Evolutionary conservation across 2,888 invertebrate species (phyloP).

Genomic region (Lissonota sp.): DNA sequence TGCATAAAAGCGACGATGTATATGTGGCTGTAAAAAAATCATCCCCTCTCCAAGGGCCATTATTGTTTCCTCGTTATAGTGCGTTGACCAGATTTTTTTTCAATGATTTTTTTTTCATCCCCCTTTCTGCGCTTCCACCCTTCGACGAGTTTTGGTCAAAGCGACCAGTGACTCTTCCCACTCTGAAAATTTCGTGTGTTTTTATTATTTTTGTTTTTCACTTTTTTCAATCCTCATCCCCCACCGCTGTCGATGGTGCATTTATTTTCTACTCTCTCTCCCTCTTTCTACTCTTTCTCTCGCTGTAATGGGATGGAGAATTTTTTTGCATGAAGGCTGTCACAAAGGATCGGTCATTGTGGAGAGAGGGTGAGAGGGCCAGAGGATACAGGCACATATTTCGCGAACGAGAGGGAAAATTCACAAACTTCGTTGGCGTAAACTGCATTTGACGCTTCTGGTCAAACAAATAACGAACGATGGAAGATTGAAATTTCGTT

Average conservation of each 20-base stretch:
- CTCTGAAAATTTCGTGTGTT: slow-evolving; percentile 15
- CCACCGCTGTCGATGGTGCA: neutral
- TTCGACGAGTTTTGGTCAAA: slow-evolving; percentile 44
- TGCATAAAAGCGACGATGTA: neutral
- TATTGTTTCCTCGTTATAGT: slow-evolving; percentile 60
- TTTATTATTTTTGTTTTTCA: neutral
- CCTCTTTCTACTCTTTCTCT: slow-evolving; percentile 25
- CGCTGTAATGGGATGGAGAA: neutral
- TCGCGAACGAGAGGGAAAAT: neutral
- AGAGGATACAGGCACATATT: no score
- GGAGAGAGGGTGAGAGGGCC: no score
- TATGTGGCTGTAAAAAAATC: slow-evolving; percentile 1
- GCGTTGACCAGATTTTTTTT: slow-evolving; percentile 28
- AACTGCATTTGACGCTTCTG: no score
- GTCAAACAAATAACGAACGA: no score
- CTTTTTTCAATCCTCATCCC: neutral
- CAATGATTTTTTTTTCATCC: slow-evolving; percentile 35
- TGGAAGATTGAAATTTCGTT: no score
- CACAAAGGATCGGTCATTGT: neutral
- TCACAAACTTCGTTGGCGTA: neutral
- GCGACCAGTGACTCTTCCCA: slow-evolving; percentile 15
- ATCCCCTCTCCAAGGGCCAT: slow-evolving; percentile 19
- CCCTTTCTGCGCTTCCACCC: no score
- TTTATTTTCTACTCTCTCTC: slow-evolving; percentile 2
- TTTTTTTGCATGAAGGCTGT: slow-evolving; percentile 1